Evolutionary conservation across 2,797 vertebrate genomes (phyloP).

Genomic region (Tachyglossus aculeatus): DNA sequence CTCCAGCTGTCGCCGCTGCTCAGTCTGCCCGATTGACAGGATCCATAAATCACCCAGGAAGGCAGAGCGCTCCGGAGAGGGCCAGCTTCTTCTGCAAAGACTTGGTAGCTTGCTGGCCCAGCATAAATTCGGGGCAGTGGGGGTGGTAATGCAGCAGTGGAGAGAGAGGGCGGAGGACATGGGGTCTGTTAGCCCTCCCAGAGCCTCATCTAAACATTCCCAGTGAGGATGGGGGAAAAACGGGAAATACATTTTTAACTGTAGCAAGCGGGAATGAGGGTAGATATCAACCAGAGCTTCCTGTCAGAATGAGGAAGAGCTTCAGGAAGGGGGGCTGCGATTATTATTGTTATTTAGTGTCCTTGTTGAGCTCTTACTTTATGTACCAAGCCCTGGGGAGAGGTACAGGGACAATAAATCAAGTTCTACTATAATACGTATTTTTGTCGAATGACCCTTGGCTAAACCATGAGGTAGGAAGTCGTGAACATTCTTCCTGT

Average conservation of each 20-base stretch:
- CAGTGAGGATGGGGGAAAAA: background rate
- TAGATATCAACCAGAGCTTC: background rate
- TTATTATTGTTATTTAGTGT: too few relatives aligned
- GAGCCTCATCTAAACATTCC: background rate
- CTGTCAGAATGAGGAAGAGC: background rate
- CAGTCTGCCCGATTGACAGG: constrained; percentile 52
- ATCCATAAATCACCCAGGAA: constrained; percentile 64
- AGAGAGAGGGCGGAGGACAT: background rate
- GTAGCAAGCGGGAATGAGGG: background rate
- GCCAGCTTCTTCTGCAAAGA: background rate
- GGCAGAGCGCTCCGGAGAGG: background rate
- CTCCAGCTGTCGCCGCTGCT: constrained; percentile 43
- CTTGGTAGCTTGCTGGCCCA: background rate
- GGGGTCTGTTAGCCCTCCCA: background rate
- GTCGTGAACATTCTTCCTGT: too few relatives aligned
- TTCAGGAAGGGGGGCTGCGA: background rate
- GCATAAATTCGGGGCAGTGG: background rate
- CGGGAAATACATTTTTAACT: background rate
- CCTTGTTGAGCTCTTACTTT: too few relatives aligned
- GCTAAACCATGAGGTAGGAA: too few relatives aligned
- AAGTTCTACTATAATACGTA: too few relatives aligned
- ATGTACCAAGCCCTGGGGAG: too few relatives aligned
- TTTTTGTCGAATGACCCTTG: too few relatives aligned
- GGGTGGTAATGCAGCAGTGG: background rate
- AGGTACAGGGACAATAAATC: too few relatives aligned